Evolutionary conservation across 53 echinoderm and acorn worm genomes (phyloP), one percentile per base, ranked within the genome.

Genomic region (Holothuria leucospilota): DNA sequence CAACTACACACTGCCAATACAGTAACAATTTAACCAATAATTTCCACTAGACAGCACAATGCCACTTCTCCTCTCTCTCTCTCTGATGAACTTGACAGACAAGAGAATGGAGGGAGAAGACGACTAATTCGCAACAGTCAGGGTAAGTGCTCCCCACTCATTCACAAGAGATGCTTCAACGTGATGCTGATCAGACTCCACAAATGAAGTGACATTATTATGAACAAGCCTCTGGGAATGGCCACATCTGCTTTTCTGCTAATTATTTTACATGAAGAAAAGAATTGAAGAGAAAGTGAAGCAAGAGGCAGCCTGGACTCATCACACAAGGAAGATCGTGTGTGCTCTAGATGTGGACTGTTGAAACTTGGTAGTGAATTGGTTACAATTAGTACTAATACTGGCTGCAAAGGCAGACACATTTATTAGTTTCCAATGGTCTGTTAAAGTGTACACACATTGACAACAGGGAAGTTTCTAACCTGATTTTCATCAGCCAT

Each of bases 151-250:
- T 70, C 30, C 68, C 68, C 34, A 16, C 34, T 28, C 30, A 70
- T 41, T 70, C 70, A 70, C 30, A 29, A 70, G 70, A 70, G 70
- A 70, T 70, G 40, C 30, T 70, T 34, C 56, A 56, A 56, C 56
- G 56, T 56, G 56, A 56, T 18, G 56, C 18, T 68, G 39, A 70
- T 28, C 70, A 70, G 29, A 70, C 39, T 70, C 70, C 70, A 28
- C 28, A 68, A 56, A 51, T 75, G 49, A 75, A 75, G 75, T 51
- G 75, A 75, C 75, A 75, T 49, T 75, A 75, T 75, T 75, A 75
- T 52, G 51, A 75, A 75, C 75, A 75, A 49, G 75, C 75, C 80
- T 80, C 80, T 80, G 80, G 80, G 80, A 80, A 80, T 59, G 80
- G 61, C 56, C 80, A 80, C 80, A 80, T 80, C 80, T 80, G 80